These are phyloP conservation scores for Mugil cephalus DNA, from an alignment of 2,113 vertebrate species.

Conservation along the genomic window DNA sequence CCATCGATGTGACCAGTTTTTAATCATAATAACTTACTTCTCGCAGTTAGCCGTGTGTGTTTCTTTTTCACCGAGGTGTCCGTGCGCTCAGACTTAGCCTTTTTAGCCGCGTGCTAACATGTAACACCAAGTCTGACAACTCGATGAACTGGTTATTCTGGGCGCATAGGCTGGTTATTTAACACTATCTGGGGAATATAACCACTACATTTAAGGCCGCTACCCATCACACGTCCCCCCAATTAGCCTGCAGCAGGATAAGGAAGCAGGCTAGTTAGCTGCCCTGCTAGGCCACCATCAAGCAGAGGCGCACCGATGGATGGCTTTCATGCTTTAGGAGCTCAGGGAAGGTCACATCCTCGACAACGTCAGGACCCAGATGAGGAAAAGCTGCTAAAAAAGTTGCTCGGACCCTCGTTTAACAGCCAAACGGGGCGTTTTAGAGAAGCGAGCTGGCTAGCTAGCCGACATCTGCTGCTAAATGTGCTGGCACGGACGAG, in stretches of 20 bases:
- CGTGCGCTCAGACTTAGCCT: conserved; percentile 65
- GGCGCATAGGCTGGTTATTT: not conserved
- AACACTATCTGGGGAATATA: not conserved
- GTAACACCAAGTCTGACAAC: conserved; percentile 65
- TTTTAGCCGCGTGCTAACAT: conserved; percentile 73
- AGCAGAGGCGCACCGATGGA: conserved; percentile 74
- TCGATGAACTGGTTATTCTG: conserved; percentile 69
- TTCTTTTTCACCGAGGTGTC: conserved; percentile 42
- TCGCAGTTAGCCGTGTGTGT: conserved; percentile 30
- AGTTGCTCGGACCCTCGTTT: conserved; percentile 25
- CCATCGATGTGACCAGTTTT: not conserved
- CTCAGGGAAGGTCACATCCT: conserved; percentile 83
- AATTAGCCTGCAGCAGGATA: not conserved
- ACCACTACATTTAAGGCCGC: not conserved
- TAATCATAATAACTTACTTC: not conserved
- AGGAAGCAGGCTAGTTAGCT: conserved; percentile 67
- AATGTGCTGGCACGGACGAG: conserved; percentile 11
- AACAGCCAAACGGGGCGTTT: not conserved
- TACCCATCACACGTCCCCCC: not conserved
- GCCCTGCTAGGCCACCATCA: conserved; percentile 77
- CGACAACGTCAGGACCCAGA: conserved; percentile 66
- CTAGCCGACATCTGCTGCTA: not conserved
- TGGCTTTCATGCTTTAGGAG: conserved; percentile 72
- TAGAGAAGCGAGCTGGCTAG: fast-evolving
- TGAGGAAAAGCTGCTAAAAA: conserved; percentile 45